Base-by-base conservation (phyloP, 1,140 invertebrate species). In the Nomia melanderi region DNA sequence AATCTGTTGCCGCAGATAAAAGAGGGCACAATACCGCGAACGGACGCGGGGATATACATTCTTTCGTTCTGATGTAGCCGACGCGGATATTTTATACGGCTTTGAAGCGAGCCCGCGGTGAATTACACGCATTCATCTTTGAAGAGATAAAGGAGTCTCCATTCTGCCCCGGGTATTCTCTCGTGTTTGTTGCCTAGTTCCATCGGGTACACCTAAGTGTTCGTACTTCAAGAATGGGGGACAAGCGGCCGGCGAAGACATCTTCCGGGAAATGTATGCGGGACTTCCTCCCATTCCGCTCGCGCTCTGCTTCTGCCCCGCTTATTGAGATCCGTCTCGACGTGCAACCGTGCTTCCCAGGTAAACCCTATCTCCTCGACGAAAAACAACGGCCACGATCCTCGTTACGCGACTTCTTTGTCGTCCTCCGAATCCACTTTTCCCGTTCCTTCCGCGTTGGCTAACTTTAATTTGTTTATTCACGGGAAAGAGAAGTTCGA, bases 111-210 rank as follows among this genome's bases (percentile, higher is more conserved):
- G 6, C 27, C 23, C 3, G 8, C 36, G 44, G 23, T 65, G 60
- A 82, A 82, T 81, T 79, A 64, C 50, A 36, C 3, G 39, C 23
- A 44, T 31, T 71, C 66, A 60, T 77, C 54, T 63, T 59, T 50
- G 44, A 54, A 29, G 33, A 71, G 54, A 81, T 77, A 82, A 77
- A 65, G 44, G 31, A 31, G 14, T 5, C 27, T 56, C 12, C 31
- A 39, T 67, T 75, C 27, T 31, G 29, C 39, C 41, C 23, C 20
- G 12, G 7, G 29, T 65, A 62, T 76, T 65, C 47, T 11, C 33
- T n/a, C 41, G 36, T 8, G 36, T 80, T 69, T 70, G 57, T 81
- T 70, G 36, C 14, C 12, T 29, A 60, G 29, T 20, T 44, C 39
- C 39, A 41, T 50, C 62, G 20, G 67, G 39, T 63, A 27, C 36